These are phyloP conservation scores for Drosophila parvula DNA, from an alignment of 1,140 invertebrate species.

Conservation along the genomic window DNA sequence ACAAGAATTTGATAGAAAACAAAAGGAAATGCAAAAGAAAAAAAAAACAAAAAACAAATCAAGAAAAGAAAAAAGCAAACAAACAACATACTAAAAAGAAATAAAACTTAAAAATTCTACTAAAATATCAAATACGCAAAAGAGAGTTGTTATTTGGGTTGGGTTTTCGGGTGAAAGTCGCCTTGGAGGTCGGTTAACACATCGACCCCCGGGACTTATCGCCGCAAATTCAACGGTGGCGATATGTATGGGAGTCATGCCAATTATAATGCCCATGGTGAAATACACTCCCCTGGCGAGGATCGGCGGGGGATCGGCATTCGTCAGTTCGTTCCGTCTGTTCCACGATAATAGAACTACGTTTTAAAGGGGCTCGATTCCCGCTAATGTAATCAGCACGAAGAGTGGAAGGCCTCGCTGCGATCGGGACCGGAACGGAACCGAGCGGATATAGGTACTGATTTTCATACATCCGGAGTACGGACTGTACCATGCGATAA, in stretches of 20 bases:
- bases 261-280: conserved; percentile 34
- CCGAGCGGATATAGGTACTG: conserved; percentile 22
- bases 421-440: conserved; percentile 8
- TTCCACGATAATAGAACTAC: conserved; percentile 21
- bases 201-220: conserved; percentile 33
- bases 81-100: conserved; percentile 72
- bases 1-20: conserved; percentile 59
- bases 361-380: conserved; percentile 33
- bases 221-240: conserved; percentile 21
- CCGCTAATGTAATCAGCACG: conserved; percentile 30
- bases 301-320: conserved; percentile 11
- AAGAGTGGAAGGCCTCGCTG: conserved; percentile 8
- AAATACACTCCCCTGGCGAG: conserved; percentile 28
- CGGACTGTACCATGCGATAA: conserved; percentile 13
- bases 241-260: conserved; percentile 10
- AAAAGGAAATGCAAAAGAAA: conserved; percentile 32
- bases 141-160: conserved; percentile 23
- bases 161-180: conserved; percentile 30
- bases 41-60: conserved; percentile 31
- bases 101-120: conserved; percentile 74
- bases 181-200: conserved; percentile 14
- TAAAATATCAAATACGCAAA: conserved; percentile 67
- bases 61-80: conserved; percentile 57
- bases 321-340: background rate
- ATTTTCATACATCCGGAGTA: conserved; percentile 25